phyloP scores from a whole-genome alignment of 2,888 invertebrate genomes.

The Cerastoderma edule region DNA sequence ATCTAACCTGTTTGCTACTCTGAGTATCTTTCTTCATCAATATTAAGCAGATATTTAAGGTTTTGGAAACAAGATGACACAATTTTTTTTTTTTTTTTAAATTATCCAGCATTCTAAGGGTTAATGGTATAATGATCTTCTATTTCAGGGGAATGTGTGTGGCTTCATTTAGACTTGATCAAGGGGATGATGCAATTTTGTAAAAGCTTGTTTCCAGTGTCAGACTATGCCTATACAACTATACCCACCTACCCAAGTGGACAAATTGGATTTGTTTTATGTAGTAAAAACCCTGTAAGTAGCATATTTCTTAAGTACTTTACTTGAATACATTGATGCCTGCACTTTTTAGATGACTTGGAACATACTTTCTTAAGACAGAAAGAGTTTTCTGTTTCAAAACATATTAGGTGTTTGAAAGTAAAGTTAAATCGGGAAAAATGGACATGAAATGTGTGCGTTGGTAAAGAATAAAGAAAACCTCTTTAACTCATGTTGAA shows the following conservation, averaged over 20 bases:
- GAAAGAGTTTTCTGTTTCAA: background rate
- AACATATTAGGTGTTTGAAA: background rate
- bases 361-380: background rate
- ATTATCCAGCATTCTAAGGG: too few species aligned
- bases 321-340: background rate
- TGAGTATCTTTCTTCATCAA: too few species aligned
- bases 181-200: conserved; percentile 90
- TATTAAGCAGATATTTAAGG: too few species aligned
- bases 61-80: too few species aligned
- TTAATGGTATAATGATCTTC: too few species aligned
- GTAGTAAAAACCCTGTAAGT: conserved; percentile 88
- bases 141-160: conserved; percentile 89
- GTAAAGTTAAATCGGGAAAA: background rate
- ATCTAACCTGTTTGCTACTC: too few species aligned
- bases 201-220: conserved; percentile 90
- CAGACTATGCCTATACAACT: conserved; percentile 91
- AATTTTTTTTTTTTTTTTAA: too few species aligned
- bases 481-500: too few species aligned
- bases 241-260: conserved; percentile 99
- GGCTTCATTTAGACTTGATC: conserved; percentile 91
- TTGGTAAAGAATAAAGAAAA: background rate
- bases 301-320: background rate
- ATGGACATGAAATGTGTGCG: background rate
- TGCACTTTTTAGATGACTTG: background rate
- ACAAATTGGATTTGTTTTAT: conserved; percentile 97